phyloP scores from a whole-genome alignment of 2,797 vertebrate genomes.

The Typhlichthys eigenmanni region DNA sequence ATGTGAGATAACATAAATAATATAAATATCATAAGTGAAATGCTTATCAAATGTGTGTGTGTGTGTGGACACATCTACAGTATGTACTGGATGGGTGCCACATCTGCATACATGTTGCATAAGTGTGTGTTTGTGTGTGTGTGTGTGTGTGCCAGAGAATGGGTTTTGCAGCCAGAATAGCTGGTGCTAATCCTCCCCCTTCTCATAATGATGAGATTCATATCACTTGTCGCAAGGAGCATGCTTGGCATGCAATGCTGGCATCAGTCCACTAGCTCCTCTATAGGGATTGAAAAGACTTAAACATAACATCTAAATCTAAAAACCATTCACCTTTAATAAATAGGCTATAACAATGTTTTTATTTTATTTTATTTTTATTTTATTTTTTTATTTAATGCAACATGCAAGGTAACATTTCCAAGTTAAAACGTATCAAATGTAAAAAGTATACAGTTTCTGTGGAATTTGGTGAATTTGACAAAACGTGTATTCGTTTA shows the following conservation, averaged over 20 bases:
- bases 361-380: no score
- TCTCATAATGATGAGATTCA: conserved; percentile 60
- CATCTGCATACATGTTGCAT: background rate
- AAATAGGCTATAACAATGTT: no score
- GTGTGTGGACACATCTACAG: background rate
- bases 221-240: conserved; percentile 59
- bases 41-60: conserved; percentile 31
- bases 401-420: no score
- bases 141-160: conserved; percentile 15
- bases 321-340: no score
- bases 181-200: conserved; percentile 43
- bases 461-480: no score
- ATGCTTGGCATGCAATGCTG: conserved; percentile 43
- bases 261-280: conserved; percentile 48
- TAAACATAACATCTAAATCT: no score
- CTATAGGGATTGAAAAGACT: conserved; percentile 8
- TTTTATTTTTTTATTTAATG: no score
- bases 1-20: conserved; percentile 27
- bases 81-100: background rate
- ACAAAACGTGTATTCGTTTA: no score
- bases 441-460: no score
- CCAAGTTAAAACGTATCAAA: no score
- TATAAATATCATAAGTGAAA: conserved; percentile 32
- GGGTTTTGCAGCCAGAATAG: conserved; percentile 23
- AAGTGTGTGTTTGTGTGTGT: background rate